A percentile compares a stretch with the other conserved stretches of the same genome.
phyloP scores from a whole-genome alignment of 2,113 vertebrate species.

The Heliornis fulica region DNA sequence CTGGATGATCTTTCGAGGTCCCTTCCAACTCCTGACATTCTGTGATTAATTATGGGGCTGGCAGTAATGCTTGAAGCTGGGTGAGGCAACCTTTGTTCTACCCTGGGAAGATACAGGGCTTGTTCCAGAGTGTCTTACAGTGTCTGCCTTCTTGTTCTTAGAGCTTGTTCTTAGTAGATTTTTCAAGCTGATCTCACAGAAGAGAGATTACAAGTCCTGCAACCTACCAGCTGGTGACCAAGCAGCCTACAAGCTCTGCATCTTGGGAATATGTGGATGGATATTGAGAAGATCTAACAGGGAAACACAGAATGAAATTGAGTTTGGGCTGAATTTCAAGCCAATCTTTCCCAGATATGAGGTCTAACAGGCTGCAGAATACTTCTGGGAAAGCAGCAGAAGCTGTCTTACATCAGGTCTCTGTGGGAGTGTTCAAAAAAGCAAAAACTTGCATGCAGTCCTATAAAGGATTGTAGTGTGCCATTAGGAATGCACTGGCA shows the following conservation, averaged over 20 bases:
- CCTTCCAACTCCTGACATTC: no score
- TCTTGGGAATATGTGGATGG: background rate
- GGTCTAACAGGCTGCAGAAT: background rate
- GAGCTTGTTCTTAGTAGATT: background rate
- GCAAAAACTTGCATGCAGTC: background rate
- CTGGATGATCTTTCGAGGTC: no score
- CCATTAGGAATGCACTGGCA: background rate
- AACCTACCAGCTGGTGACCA: background rate
- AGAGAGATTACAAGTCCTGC: background rate
- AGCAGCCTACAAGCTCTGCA: background rate
- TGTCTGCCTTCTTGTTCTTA: background rate
- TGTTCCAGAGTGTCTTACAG: background rate
- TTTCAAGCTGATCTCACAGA: background rate
- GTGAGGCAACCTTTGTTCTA: no score
- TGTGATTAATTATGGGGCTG: background rate
- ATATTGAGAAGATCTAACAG: background rate
- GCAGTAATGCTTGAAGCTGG: no score
- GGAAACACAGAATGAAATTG: background rate
- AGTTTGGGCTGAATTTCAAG: background rate
- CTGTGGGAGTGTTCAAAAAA: background rate
- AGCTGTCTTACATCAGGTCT: fast-evolving
- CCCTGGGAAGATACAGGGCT: background rate
- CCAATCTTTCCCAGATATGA: background rate
- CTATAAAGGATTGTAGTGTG: background rate
- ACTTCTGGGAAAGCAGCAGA: background rate